A percentile compares a stretch with the other conserved stretches of the same genome.
Evolutionary conservation across 2,888 invertebrate species (phyloP).

Genomic region (Lymantria monacha): DNA sequence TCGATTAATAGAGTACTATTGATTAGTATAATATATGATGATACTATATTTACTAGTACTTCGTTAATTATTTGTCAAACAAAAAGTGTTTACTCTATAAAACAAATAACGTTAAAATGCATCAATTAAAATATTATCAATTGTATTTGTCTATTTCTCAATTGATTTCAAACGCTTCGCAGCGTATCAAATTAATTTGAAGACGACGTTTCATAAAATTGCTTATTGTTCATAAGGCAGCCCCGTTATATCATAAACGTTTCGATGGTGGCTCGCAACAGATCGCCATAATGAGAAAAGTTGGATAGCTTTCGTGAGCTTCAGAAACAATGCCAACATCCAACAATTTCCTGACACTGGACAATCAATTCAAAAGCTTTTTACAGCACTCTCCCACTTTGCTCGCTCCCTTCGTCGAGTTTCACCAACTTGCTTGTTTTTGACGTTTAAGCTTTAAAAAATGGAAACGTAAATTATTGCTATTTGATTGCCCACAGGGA

Average conservation of each 20-base stretch:
- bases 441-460: constrained; percentile 49
- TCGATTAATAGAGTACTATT: too few relatives aligned
- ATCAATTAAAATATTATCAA: too few relatives aligned
- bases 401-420: constrained; percentile 31
- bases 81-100: too few relatives aligned
- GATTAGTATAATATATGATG: too few relatives aligned
- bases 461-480: constrained; percentile 47
- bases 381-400: constrained; percentile 39
- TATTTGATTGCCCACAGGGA: constrained; percentile 30
- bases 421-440: constrained; percentile 55
- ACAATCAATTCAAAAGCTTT: constrained; percentile 76
- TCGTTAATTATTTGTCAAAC: too few relatives aligned
- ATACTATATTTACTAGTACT: too few relatives aligned
- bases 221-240: constrained; percentile 46
- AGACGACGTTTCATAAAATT: constrained; percentile 34
- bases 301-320: constrained; percentile 65
- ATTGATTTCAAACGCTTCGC: neutral
- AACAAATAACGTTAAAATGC: too few relatives aligned
- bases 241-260: constrained; percentile 50
- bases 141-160: too few relatives aligned
- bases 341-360: constrained; percentile 70
- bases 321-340: constrained; percentile 69
- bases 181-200: constrained; percentile 23
- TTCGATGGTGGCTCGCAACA: constrained; percentile 58
- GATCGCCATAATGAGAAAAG: constrained; percentile 77